These are phyloP conservation scores for Ganaspis brasiliensis DNA, from an alignment of 2,888 invertebrate species.

Conservation along the genomic window DNA sequence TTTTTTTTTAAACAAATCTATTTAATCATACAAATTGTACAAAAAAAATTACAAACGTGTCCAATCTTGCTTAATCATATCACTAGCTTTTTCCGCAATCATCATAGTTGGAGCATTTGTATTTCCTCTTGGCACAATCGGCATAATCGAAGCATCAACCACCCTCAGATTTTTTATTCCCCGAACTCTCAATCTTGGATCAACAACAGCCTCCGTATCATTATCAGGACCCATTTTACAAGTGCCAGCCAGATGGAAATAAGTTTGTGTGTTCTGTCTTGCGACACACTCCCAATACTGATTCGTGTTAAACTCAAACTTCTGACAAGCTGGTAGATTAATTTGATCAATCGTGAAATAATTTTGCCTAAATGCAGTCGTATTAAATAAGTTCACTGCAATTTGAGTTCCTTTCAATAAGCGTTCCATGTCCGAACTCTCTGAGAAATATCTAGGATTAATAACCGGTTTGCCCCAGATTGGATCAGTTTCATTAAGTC, in stretches of 20 bases:
- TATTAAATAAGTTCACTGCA: slow-evolving; percentile 81
- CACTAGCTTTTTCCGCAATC: too few species aligned
- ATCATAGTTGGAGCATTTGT: too few species aligned
- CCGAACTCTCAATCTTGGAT: not conserved
- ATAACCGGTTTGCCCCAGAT: slow-evolving; percentile 85
- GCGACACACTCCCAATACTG: slow-evolving; percentile 85
- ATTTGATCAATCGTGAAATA: slow-evolving; percentile 82
- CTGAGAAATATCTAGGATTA: slow-evolving; percentile 84
- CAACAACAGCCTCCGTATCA: not conserved
- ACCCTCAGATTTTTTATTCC: too few species aligned
- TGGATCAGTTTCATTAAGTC: slow-evolving; percentile 84
- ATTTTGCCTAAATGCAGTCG: slow-evolving; percentile 83
- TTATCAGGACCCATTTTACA: slow-evolving; percentile 82
- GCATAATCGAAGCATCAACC: not conserved
- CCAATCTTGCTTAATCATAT: too few species aligned
- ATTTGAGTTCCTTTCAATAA: slow-evolving; percentile 83
- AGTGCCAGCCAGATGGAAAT: slow-evolving; percentile 85
- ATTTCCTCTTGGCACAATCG: too few species aligned
- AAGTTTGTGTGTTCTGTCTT: slow-evolving; percentile 82
- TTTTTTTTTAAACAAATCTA: too few species aligned
- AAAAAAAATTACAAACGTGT: too few species aligned
- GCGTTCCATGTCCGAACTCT: slow-evolving; percentile 83
- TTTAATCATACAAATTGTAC: too few species aligned
- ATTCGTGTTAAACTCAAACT: slow-evolving; percentile 81
- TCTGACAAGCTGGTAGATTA: slow-evolving; percentile 82